Percentiles rank a stretch among this genome's conserved stretches.
phyloP scores from a whole-genome alignment of 1,140 invertebrate genomes.

The Drosophila arizonae region DNA sequence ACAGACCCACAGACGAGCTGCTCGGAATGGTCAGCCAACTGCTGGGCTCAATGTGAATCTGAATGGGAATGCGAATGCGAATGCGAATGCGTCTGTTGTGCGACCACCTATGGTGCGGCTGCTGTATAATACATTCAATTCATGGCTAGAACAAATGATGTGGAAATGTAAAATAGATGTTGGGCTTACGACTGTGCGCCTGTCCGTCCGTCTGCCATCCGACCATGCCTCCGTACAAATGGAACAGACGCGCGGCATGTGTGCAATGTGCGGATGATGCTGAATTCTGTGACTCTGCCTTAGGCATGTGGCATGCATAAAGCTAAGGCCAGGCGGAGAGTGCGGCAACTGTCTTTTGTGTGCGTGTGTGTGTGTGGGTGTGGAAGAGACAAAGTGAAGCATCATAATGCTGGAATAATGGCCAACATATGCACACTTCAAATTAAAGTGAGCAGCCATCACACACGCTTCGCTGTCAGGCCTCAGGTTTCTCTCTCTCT shows the following conservation, averaged over 20 bases:
- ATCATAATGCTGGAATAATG: constrained; percentile 70
- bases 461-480: constrained; percentile 9
- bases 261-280: constrained; percentile 19
- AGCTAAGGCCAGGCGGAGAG: neutral
- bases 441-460: constrained; percentile 58
- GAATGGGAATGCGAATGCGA: constrained; percentile 1
- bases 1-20: neutral
- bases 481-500: neutral
- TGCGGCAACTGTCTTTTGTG: neutral
- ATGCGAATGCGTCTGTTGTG: constrained; percentile 25
- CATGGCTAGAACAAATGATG: constrained; percentile 81
- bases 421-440: constrained; percentile 68
- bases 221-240: constrained; percentile 20
- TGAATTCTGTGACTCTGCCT: constrained; percentile 5
- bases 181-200: constrained; percentile 48
- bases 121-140: constrained; percentile 80
- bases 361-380: neutral
- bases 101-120: constrained; percentile 46
- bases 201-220: constrained; percentile 5
- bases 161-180: constrained; percentile 82
- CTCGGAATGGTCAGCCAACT: constrained; percentile 47
- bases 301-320: constrained; percentile 11
- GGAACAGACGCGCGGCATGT: constrained; percentile 51
- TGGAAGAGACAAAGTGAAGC: constrained; percentile 35
- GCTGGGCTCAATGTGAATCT: constrained; percentile 13